Base-by-base conservation (phyloP, 2,888 invertebrate species). In the Tethea ocularis region DNA sequence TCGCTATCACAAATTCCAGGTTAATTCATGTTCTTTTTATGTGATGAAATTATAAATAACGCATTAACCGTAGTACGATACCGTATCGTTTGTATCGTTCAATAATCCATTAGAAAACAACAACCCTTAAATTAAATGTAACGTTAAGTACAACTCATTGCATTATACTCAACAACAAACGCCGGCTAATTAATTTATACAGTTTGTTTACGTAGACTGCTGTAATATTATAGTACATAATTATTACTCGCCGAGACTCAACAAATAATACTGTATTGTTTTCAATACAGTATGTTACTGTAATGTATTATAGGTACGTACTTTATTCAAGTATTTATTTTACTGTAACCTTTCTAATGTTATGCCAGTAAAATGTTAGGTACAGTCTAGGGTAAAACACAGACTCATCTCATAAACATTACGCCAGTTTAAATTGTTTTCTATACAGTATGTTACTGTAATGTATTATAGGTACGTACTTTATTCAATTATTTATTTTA, bases 111-210 rank as follows among this genome's bases (percentile, higher is more conserved):
- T n/a, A n/a, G n/a, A n/a, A n/a, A n/a, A n/a, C n/a, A n/a, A n/a
- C n/a, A n/a, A n/a, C n/a, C n/a, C n/a, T n/a, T n/a, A n/a, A n/a
- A n/a, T n/a, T n/a, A n/a, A n/a, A n/a, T n/a, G n/a, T n/a, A n/a
- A n/a, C n/a, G n/a, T n/a, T n/a, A 38, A 46, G 46, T 46, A 20
- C 46, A 46, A 20, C 46, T 46, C 46, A 46, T 46, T 46, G 20
- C 46, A 46, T 46, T 46, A 46, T n/a, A 46, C 20, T 3, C 17
- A 20, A 46, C 41, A 17, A 46, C 20, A 46, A 46, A 46, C 20
- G 46, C 10, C 20, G 20, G 46, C 2, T 46, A 46, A 46, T 46
- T 20, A 46, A 46, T 46, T 8, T 46, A 46, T 46, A 20, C 20
- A 46, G 10, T 15, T 20, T 46, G 46, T 46, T 46, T 46, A 20